These are phyloP conservation scores for Motacilla alba DNA, from an alignment of 2,113 vertebrate species.

Conservation along the genomic window DNA sequence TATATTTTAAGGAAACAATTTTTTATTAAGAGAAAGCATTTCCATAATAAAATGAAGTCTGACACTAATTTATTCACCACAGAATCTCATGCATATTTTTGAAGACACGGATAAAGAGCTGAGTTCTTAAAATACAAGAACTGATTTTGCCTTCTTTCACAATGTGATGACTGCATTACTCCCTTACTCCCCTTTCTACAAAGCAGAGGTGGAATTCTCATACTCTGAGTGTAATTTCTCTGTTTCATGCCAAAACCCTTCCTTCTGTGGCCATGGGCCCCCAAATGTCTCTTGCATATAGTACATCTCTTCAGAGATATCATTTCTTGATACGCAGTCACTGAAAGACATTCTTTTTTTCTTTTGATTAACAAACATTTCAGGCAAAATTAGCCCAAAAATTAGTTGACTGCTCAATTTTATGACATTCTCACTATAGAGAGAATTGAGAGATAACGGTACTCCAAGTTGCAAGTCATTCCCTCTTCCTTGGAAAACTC, in stretches of 20 bases:
- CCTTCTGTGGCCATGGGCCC: fast-evolving
- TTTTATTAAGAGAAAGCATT: not conserved
- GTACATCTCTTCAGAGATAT: not conserved
- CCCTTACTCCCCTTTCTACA: not conserved
- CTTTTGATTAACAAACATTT: not conserved
- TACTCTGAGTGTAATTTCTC: not conserved
- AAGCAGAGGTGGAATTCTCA: not conserved
- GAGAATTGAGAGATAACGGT: not conserved
- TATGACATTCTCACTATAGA: not conserved
- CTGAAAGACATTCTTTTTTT: not conserved
- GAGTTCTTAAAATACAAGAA: not conserved
- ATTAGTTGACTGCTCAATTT: not conserved
- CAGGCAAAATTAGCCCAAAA: not conserved
- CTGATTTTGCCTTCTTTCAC: not conserved
- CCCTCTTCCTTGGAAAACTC: not conserved
- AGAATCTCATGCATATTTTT: not conserved
- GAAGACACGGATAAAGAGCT: not conserved
- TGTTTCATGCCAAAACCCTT: not conserved
- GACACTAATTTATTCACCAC: not conserved
- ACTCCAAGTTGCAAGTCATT: not conserved
- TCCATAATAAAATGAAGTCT: not conserved
- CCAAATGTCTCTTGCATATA: not conserved
- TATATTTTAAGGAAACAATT: not conserved
- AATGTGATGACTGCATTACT: not conserved
- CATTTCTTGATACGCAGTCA: not conserved